Evolutionary conservation across 2,888 invertebrate species (phyloP).

Genomic region (Heliconius cydno): DNA sequence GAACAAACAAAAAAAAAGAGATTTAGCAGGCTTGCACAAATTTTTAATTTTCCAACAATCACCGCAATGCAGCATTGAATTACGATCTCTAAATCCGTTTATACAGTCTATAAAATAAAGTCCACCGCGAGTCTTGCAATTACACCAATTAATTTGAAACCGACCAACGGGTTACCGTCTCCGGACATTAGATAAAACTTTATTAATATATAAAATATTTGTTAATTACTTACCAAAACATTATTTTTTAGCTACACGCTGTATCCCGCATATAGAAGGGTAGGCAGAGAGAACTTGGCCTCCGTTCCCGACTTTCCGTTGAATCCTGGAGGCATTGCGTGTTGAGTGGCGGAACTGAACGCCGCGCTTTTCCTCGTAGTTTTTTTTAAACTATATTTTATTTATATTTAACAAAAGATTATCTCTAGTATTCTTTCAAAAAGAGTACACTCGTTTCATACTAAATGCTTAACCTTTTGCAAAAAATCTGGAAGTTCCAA

Average conservation of each 20-base stretch:
- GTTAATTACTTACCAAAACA: too few species aligned
- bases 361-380: too few species aligned
- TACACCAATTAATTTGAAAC: constrained; percentile 33
- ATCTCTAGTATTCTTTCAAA: too few species aligned
- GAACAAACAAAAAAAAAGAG: too few species aligned
- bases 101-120: constrained; percentile 25
- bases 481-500: not conserved
- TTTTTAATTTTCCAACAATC: constrained; percentile 7
- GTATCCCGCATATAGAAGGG: not conserved
- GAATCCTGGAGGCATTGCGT: not conserved
- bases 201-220: not conserved
- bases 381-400: too few species aligned
- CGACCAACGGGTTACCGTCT: constrained; percentile 15
- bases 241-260: not conserved
- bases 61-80: constrained; percentile 26
- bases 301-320: not conserved
- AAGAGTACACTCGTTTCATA: too few species aligned
- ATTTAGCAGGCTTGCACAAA: too few species aligned
- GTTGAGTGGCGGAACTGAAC: too few species aligned
- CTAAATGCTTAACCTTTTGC: not conserved
- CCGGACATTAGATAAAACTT: not conserved
- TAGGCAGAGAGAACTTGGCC: not conserved
- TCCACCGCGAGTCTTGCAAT: constrained; percentile 30
- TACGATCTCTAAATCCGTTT: constrained; percentile 32
- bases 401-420: too few species aligned